Conservation (phyloP, 2,113 vertebrate genomes). For the Scalopus aquaticus region DNA sequence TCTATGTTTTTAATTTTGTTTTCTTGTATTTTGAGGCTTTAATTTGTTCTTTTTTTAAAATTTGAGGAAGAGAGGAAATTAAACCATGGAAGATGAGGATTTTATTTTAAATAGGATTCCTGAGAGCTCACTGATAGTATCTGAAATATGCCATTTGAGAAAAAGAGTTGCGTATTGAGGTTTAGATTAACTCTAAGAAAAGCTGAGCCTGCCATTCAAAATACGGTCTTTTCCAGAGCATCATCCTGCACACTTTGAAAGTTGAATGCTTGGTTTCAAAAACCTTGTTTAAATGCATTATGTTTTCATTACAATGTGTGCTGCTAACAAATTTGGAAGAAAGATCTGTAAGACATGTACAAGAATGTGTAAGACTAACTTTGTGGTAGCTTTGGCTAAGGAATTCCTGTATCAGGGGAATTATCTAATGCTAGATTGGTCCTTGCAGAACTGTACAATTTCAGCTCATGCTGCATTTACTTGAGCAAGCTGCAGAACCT, state of each 20-base stretch:
- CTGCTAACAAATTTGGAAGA: background rate
- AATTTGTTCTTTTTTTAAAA: constrained; percentile 30
- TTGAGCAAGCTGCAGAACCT: background rate
- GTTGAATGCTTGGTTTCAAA: constrained; percentile 35
- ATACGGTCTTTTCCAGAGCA: background rate
- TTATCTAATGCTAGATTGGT: background rate
- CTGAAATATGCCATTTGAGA: background rate
- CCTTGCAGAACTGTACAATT: background rate
- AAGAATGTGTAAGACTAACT: background rate
- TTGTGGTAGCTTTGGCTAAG: background rate
- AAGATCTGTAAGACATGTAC: background rate
- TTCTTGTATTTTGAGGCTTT: constrained; percentile 38
- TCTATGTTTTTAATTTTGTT: constrained; percentile 11
- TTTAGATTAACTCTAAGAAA: constrained; percentile 43
- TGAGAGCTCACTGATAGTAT: background rate
- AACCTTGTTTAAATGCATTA: background rate
- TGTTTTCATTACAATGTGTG: background rate
- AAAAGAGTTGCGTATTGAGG: background rate
- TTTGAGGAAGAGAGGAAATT: constrained; percentile 48
- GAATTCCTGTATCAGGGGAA: background rate
- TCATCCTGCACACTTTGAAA: constrained; percentile 7
- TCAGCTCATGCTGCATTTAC: background rate
- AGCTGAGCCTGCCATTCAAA: background rate
- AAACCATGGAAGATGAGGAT: constrained; percentile 14
- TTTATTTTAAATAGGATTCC: constrained; percentile 30